These are phyloP conservation scores for Intellagama lesueurii DNA, from an alignment of 2,797 vertebrate genomes.

Conservation along the genomic window DNA sequence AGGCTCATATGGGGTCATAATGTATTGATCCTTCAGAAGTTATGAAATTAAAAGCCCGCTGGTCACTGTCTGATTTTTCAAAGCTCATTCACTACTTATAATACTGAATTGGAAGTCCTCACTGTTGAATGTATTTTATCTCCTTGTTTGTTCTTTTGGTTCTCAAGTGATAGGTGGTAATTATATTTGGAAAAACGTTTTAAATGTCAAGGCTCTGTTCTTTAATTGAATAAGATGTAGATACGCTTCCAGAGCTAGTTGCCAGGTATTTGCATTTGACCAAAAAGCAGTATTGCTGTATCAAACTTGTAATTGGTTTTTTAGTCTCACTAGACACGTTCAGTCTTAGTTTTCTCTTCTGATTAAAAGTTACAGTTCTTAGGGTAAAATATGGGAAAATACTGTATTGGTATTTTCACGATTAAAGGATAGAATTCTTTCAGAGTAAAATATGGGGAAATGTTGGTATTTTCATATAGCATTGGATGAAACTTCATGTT, in stretches of 20 bases:
- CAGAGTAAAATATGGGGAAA: neutral
- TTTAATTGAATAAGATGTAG: neutral
- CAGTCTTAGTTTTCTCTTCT: neutral
- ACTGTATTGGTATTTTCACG: no score
- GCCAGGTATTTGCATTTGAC: neutral
- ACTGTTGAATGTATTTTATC: neutral
- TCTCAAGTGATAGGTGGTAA: neutral
- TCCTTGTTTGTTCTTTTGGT: neutral
- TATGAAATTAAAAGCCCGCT: neutral
- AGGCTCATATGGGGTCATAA: no score
- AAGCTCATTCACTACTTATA: neutral
- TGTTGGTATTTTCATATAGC: neutral
- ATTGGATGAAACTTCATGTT: neutral
- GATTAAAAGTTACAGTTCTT: neutral
- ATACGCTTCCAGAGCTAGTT: slow-evolving; percentile 5
- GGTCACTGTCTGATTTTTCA: neutral
- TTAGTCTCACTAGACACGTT: neutral
- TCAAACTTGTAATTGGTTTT: neutral
- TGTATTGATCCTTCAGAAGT: neutral
- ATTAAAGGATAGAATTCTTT: neutral
- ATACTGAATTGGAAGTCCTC: neutral
- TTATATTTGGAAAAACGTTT: neutral
- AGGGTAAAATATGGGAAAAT: neutral
- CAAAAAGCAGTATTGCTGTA: neutral
- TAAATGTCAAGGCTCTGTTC: neutral